A percentile compares a stretch with the other conserved stretches of the same genome.
Evolutionary conservation across 30 jellyfish, hydroid and myxozoan species (phyloP).

Genomic region (Aurelia sp.): DNA sequence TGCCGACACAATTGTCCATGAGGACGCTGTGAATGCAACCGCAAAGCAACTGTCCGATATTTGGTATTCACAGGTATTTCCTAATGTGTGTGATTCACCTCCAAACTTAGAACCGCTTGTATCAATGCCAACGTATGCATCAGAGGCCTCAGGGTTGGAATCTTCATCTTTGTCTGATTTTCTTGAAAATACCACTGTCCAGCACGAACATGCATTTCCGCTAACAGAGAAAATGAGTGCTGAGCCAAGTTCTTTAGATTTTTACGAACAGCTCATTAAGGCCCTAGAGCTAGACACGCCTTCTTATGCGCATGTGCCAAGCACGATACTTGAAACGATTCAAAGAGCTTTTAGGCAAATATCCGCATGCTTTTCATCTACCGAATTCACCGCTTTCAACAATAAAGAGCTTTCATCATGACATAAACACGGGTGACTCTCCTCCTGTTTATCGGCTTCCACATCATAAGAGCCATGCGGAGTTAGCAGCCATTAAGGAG

Average conservation of each 20-base stretch:
- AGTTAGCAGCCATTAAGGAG: constrained; percentile 46
- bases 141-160: too few relatives aligned
- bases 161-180: background rate
- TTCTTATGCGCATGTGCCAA: constrained; percentile 40
- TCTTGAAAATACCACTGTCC: background rate
- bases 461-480: constrained; percentile 53
- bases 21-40: background rate
- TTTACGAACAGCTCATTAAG: background rate
- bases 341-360: constrained; percentile 14
- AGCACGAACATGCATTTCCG: constrained; percentile 27
- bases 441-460: constrained; percentile 55
- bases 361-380: constrained; percentile 41
- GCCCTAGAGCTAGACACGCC: constrained; percentile 47
- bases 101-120: too few relatives aligned
- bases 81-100: background rate
- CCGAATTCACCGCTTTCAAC: constrained; percentile 53
- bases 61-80: background rate
- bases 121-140: too few relatives aligned
- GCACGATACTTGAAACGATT: background rate
- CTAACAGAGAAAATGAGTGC: background rate
- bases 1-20: background rate
- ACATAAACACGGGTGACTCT: constrained; percentile 43
- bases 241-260: constrained; percentile 5
- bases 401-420: constrained; percentile 37
- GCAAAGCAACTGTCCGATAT: background rate